A percentile compares a stretch with the other conserved stretches of the same genome.
Conservation (phyloP, 2,797 vertebrate genomes). For the Melanotaenia nigrans region DNA sequence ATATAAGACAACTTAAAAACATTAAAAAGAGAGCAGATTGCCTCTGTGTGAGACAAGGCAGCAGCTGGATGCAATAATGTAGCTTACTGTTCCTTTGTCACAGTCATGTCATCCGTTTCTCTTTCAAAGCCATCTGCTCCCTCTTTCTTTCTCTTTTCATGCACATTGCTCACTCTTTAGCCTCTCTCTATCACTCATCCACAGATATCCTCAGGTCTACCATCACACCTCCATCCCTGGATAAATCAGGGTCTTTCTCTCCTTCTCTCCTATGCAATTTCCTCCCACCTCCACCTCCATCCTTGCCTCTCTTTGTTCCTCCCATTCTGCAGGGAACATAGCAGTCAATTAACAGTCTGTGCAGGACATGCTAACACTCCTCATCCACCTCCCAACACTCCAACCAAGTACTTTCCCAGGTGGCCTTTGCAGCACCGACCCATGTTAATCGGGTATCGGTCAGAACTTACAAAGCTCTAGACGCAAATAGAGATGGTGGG, state of each 20-base stretch:
- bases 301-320: conserved; percentile 28
- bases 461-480: conserved; percentile 48
- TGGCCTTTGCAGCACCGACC: conserved; percentile 56
- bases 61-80: conserved; percentile 56
- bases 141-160: conserved; percentile 38
- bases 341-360: conserved; percentile 69
- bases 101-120: conserved; percentile 48
- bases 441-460: conserved; percentile 59
- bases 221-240: conserved; percentile 31
- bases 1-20: conserved; percentile 16
- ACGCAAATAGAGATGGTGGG: conserved; percentile 23
- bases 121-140: conserved; percentile 64
- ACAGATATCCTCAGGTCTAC: conserved; percentile 19
- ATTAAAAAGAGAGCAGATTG: conserved; percentile 45
- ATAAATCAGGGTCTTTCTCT: conserved; percentile 5
- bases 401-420: conserved; percentile 32
- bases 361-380: conserved; percentile 41
- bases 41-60: conserved; percentile 46
- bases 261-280: conserved; percentile 14
- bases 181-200: conserved; percentile 3
- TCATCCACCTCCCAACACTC: not conserved
- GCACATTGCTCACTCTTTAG: conserved; percentile 1
- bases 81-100: conserved; percentile 57
- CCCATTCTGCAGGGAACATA: conserved; percentile 23
- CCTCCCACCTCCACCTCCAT: conserved; percentile 14